These are phyloP conservation scores for Drosophila orosa DNA, from an alignment of 1,140 invertebrate genomes.

Conservation along the genomic window DNA sequence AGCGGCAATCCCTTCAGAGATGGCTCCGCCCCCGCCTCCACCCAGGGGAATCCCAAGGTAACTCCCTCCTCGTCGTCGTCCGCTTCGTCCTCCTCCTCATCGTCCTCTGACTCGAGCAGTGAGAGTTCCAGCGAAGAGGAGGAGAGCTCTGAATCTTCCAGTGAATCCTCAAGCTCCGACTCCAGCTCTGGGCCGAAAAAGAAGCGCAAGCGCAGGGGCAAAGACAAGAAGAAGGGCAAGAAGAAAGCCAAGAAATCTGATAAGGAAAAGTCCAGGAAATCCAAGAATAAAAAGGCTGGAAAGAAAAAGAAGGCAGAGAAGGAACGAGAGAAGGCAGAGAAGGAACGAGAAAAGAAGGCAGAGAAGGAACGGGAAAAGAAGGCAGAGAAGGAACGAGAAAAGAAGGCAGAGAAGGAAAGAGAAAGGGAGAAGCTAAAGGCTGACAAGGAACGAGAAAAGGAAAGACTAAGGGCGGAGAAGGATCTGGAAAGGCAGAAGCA, in stretches of 20 bases:
- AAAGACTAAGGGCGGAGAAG: constrained; percentile 16
- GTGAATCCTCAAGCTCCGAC: constrained; percentile 48
- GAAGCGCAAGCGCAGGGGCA: constrained; percentile 55
- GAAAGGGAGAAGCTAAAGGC: constrained; percentile 32
- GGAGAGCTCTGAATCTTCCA: constrained; percentile 36
- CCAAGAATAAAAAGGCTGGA: constrained; percentile 46
- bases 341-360: constrained; percentile 28
- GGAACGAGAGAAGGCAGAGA: constrained; percentile 38
- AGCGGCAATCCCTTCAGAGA: constrained; percentile 61
- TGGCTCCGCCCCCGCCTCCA: constrained; percentile 21
- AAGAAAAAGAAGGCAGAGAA: constrained; percentile 46
- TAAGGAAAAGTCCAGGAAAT: constrained; percentile 22
- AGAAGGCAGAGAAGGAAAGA: constrained; percentile 17
- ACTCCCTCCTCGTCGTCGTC: constrained; percentile 16
- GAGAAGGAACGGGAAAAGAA: constrained; percentile 21
- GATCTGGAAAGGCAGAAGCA: constrained; percentile 35
- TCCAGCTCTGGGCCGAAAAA: constrained; percentile 41
- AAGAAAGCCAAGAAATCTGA: constrained; percentile 53
- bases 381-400: constrained; percentile 34
- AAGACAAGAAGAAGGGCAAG: constrained; percentile 55
- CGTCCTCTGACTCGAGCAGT: constrained; percentile 33
- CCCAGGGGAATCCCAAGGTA: not conserved
- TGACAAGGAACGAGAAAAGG: constrained; percentile 22
- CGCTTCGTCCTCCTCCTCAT: constrained; percentile 26
- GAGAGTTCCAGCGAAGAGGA: constrained; percentile 34